Evolutionary conservation across 2,797 vertebrate genomes (phyloP).

Genomic region (Urosaurus nigricauda): DNA sequence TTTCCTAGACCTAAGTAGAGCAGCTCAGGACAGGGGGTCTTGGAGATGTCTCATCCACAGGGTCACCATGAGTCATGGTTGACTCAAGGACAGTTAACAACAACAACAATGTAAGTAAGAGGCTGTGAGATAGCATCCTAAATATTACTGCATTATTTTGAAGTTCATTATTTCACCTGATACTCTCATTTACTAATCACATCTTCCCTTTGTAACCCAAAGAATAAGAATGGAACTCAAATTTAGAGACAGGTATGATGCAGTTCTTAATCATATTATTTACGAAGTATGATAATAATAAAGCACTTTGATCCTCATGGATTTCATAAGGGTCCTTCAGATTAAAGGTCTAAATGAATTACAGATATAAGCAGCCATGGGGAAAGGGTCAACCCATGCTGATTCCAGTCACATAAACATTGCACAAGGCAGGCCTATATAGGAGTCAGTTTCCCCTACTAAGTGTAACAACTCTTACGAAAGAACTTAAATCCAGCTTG

Average conservation of each 20-base stretch:
- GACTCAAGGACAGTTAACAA: too few relatives aligned
- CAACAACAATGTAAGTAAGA: constrained; percentile 32
- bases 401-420: not conserved
- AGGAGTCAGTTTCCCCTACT: not conserved
- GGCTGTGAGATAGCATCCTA: constrained; percentile 58
- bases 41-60: too few relatives aligned
- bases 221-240: constrained; percentile 34
- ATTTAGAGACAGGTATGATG: not conserved
- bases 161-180: constrained; percentile 55
- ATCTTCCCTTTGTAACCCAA: not conserved
- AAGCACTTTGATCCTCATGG: not conserved
- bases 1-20: too few relatives aligned
- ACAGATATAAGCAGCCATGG: constrained; percentile 12
- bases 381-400: not conserved
- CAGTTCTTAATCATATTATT: not conserved
- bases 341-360: not conserved
- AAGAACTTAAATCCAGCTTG: not conserved
- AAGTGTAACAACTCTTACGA: not conserved
- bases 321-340: not conserved
- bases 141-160: constrained; percentile 55
- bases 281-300: not conserved
- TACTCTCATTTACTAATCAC: constrained; percentile 41
- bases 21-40: too few relatives aligned
- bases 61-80: too few relatives aligned
- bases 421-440: not conserved